Base-by-base conservation (phyloP, 2,797 vertebrate species). In the Sternarchorhynchus goeldii region DNA sequence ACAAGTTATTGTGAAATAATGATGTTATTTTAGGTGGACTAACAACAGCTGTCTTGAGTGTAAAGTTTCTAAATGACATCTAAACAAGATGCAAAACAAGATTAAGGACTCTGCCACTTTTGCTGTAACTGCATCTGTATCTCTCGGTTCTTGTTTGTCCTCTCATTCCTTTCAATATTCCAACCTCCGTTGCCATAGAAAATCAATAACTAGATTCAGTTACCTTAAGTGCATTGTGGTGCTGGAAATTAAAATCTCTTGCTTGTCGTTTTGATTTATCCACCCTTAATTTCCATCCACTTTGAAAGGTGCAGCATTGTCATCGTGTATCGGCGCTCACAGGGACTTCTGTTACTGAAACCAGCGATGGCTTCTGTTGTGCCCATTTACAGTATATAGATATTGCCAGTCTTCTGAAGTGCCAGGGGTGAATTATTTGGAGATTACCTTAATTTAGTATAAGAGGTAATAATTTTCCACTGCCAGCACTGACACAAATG, bases 231-330 rank as follows among this genome's bases (percentile, higher is more conserved):
- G 57, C 55, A 67, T 65, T 78, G 59, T 57, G 68, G 63, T 67
- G n/a, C 63, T 73, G 69, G 31, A 79, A 73, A 79, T 79, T 79
- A 73, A 73, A 79, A 59, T 39, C 55, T 73, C 56, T 73, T 73
- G 77, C 77, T 79, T 79, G 77, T 79, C 77, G 66, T 66, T 78
- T 66, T 73, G 69, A 73, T 78, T 73, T 32, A 79, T 79, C 62
- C 73, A 57, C 16, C 53, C 39, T 60, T 78, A 73, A 78, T 78
- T 73, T 66, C 70, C 62, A 73, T 73, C 70, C 60, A 55, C 70
- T 73, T 34, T 59, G 62, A 66, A 57, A 55, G 17, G 18, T 41
- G 59, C 53, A 45, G 50, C 17, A 41, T 73, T 79, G 41, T 62
- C 55, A 73, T 62, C 73, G 45, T 25, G 25, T 25, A 74, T 58